These are phyloP conservation scores for Hephaestus fuliginosus DNA, from an alignment of 2,797 vertebrate genomes.

Conservation along the genomic window DNA sequence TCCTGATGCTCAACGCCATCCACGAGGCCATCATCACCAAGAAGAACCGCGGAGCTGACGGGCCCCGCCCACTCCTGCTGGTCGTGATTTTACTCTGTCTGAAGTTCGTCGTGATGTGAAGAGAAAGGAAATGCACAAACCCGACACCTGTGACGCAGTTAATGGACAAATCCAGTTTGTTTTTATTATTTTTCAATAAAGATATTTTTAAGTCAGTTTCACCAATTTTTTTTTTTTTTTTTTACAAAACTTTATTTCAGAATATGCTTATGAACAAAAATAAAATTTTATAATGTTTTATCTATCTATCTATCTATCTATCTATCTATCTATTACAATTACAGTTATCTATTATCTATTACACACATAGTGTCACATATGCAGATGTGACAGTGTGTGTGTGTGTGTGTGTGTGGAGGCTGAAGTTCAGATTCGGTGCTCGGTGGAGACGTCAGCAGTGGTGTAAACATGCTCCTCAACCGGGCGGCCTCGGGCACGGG, in stretches of 20 bases:
- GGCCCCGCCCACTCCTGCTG: not conserved
- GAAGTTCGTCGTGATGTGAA: not conserved
- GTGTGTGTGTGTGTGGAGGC: too few relatives aligned
- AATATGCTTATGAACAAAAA: not conserved
- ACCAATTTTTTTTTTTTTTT: not conserved
- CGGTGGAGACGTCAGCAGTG: not conserved
- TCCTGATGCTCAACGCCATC: constrained; percentile 25
- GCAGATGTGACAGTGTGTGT: too few relatives aligned
- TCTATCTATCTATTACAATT: too few relatives aligned
- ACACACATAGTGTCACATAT: too few relatives aligned
- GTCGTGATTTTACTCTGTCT: constrained; percentile 6
- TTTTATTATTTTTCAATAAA: constrained; percentile 8
- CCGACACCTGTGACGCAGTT: not conserved
- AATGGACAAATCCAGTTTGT: not conserved
- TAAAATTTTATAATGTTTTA: too few relatives aligned
- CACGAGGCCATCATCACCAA: not conserved
- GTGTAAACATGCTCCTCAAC: not conserved
- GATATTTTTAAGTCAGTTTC: not conserved
- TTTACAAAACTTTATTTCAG: not conserved
- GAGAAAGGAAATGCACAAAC: not conserved
- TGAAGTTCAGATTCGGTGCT: not conserved
- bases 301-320: too few relatives aligned
- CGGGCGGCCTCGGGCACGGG: not conserved
- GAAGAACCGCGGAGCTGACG: not conserved
- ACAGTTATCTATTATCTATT: too few relatives aligned